A percentile compares a stretch with the other conserved stretches of the same genome.
phyloP scores from a whole-genome alignment of 2,888 invertebrate species.

The Aphidoletes aphidimyza region DNA sequence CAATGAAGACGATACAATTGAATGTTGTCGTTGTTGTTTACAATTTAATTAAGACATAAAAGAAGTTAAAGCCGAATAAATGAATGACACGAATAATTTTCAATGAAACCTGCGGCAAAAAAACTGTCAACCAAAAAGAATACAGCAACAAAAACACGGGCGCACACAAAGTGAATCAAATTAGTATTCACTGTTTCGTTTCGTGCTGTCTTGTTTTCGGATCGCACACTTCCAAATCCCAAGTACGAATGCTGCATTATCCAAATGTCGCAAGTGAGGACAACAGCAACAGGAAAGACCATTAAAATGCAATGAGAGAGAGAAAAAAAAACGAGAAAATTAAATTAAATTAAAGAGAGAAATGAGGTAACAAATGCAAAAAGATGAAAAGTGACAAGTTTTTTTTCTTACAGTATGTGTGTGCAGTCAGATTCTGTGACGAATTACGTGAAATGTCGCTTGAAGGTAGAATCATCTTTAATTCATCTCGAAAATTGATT shows the following conservation, averaged over 20 bases:
- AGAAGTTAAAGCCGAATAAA: constrained; percentile 25
- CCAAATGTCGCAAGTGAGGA: constrained; percentile 12
- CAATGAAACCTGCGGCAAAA: neutral
- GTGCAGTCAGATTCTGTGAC: neutral
- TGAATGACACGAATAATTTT: neutral
- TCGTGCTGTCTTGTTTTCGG: neutral
- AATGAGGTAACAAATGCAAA: neutral
- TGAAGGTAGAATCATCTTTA: constrained; percentile 11
- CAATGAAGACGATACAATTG: constrained; percentile 21
- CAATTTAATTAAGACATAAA: constrained; percentile 33
- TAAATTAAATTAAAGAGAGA: constrained; percentile 44
- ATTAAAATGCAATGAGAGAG: constrained; percentile 7
- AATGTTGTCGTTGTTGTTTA: neutral
- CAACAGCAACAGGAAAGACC: neutral
- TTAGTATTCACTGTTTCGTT: constrained; percentile 19
- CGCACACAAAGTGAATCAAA: too few relatives aligned
- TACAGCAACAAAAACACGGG: neutral
- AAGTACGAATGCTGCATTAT: neutral
- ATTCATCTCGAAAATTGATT: constrained; percentile 40
- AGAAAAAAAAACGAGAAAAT: neutral
- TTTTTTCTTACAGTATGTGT: too few relatives aligned
- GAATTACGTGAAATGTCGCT: constrained; percentile 8
- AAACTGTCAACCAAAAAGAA: neutral
- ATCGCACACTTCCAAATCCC: constrained; percentile 49
- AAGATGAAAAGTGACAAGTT: constrained; percentile 39